Percentiles rank a stretch among this genome's conserved stretches.
Evolutionary conservation across 2,797 vertebrate species (phyloP).

Genomic region (Labeo calbasu): DNA sequence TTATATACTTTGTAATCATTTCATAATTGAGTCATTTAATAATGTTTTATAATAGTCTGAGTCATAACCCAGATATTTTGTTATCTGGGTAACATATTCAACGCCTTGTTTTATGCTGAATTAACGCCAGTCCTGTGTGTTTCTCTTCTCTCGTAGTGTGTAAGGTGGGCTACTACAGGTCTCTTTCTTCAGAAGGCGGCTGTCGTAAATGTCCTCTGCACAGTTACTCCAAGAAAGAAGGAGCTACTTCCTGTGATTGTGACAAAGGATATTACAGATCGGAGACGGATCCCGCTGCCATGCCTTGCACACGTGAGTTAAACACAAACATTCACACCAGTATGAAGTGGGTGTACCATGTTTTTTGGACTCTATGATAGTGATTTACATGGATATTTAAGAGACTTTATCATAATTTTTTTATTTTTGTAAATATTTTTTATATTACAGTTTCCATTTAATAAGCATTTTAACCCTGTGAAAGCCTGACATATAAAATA

Average conservation of each 20-base stretch:
- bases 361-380: neutral
- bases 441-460: neutral
- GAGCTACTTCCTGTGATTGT: conserved; percentile 91
- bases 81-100: neutral
- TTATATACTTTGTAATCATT: neutral
- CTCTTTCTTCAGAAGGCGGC: conserved; percentile 85
- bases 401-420: neutral
- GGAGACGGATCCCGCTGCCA: conserved; percentile 90
- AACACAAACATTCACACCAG: neutral
- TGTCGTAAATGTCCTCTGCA: conserved; percentile 94
- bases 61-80: neutral
- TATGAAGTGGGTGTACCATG: neutral
- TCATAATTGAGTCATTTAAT: neutral
- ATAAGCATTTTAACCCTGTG: neutral
- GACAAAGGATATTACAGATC: conserved; percentile 94
- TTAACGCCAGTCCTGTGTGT: neutral
- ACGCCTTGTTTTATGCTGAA: neutral
- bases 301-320: conserved; percentile 96
- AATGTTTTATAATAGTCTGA: neutral
- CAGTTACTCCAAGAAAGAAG: conserved; percentile 93
- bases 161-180: conserved; percentile 94
- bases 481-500: neutral
- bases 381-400: neutral
- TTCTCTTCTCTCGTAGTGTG: conserved; percentile 81
- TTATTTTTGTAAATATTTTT: neutral